A percentile compares a stretch with the other conserved stretches of the same genome.
These are phyloP conservation scores for Salminus brasiliensis DNA, from an alignment of 2,113 vertebrate species.

Conservation along the genomic window DNA sequence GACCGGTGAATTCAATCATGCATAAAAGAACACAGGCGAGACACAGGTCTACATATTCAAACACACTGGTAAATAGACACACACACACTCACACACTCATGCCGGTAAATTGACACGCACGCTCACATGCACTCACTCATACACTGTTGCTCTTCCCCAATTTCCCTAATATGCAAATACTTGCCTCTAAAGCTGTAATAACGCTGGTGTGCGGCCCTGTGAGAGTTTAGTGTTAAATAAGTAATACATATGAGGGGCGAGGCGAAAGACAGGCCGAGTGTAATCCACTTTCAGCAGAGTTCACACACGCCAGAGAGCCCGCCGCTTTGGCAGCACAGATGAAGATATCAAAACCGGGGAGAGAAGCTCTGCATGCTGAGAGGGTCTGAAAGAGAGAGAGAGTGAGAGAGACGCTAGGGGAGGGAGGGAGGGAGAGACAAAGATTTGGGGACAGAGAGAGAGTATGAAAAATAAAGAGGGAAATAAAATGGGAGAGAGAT, in stretches of 20 bases:
- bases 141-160: not conserved
- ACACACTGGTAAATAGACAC: conserved; percentile 20
- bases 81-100: not conserved
- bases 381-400: conserved; percentile 47
- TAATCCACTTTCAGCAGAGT: conserved; percentile 42
- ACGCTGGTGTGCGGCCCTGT: conserved; percentile 9
- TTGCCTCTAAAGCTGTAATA: conserved; percentile 32
- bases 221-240: conserved; percentile 46
- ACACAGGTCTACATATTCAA: not conserved
- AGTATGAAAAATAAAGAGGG: conserved; percentile 6
- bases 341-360: conserved; percentile 47
- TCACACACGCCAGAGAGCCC: conserved; percentile 48
- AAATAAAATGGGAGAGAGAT: conserved; percentile 36
- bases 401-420: not conserved
- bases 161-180: conserved; percentile 5
- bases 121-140: not conserved
- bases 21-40: conserved; percentile 16
- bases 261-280: conserved; percentile 4
- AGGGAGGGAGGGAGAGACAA: not conserved
- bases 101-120: not conserved
- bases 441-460: conserved; percentile 37
- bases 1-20: conserved; percentile 26
- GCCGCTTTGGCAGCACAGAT: conserved; percentile 56
- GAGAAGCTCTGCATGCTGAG: conserved; percentile 40
- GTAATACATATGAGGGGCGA: conserved; percentile 28